Percentiles rank a stretch among this genome's conserved stretches.
These are phyloP conservation scores for Xenops minutus DNA, from an alignment of 2,797 vertebrate genomes.

Conservation along the genomic window DNA sequence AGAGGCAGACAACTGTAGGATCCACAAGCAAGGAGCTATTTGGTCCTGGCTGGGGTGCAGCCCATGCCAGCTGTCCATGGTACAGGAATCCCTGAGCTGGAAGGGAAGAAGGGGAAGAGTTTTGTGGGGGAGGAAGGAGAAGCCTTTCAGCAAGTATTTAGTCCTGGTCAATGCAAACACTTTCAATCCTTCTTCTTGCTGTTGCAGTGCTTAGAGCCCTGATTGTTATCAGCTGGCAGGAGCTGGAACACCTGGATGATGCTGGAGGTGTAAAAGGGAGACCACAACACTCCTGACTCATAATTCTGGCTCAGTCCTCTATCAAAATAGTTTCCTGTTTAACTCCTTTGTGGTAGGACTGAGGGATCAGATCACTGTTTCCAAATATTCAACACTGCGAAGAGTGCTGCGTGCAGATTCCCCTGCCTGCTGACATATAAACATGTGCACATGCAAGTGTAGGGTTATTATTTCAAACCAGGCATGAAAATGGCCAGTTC, in stretches of 20 bases:
- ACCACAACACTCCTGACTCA: not conserved
- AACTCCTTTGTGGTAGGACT: not conserved
- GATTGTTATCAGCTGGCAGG: not conserved
- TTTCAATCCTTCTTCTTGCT: not conserved
- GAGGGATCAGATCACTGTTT: not conserved
- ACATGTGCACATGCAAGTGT: fast-evolving
- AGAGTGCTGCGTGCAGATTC: not conserved
- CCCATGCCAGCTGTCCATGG: fast-evolving
- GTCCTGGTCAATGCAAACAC: not conserved
- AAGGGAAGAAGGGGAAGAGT: not conserved
- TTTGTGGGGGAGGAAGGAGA: not conserved
- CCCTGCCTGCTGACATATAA: not conserved
- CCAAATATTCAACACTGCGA: not conserved
- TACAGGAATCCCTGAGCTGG: not conserved
- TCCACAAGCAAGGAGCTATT: not conserved
- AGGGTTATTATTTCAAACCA: not conserved
- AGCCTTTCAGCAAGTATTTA: not conserved
- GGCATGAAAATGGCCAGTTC: not conserved
- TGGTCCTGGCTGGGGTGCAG: not conserved
- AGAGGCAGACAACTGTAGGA: not conserved
- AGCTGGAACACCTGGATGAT: not conserved
- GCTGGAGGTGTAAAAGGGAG: not conserved
- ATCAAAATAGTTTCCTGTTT: not conserved
- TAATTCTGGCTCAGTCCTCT: not conserved
- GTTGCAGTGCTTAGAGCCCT: fast-evolving